Base-by-base conservation (phyloP, 2,888 invertebrate genomes). In the Ptychoptera albimana region DNA sequence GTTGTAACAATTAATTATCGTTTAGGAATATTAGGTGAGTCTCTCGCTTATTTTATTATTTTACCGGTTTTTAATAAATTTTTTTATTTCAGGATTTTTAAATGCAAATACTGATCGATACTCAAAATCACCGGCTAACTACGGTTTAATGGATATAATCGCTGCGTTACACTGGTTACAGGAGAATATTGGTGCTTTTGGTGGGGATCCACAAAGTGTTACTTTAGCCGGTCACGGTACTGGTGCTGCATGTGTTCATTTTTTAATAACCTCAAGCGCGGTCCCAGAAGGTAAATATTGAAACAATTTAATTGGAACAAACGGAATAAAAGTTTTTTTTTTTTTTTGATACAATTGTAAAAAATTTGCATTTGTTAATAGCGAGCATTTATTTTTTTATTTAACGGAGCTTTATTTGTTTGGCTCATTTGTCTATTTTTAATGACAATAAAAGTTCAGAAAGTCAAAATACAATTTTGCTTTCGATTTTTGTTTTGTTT, bases 121-220 rank as follows among this genome's bases (percentile, higher is more conserved):
- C 65, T 79, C 84, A 39, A 77, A 83, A 49, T 82, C 86, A 31
- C 87, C 88, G 36, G 85, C 89, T 40, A 97, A 97, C 73, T 94
- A 93, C 66, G 97, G 96, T n/a, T 77, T 97, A 46, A 88, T 94
- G 82, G 97, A 96, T 67, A 89, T 92, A 67, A 87, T 93, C 54
- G 93, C 92, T 1, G 93, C 93, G 0, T 69, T 96, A 50, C 92
- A 92, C 60, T 94, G 94, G 94, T 78, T 96, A 49, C 87, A 91
- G 59, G 91, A 91, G 64, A 94, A 96, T 65, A 88, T 96, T 42
- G 89, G 80, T 1, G 82, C 83, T 44, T 97, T 97, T 61, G 93
- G 93, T 6, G 97, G 96, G 1, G 94, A 96, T 65, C 80, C 89
- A 1, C 79, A 82, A 35, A 85, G 88, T 57, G 91, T 97, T 46